Evolutionary conservation across 1,140 invertebrate species (phyloP).

Genomic region (Spodoptera litura): DNA sequence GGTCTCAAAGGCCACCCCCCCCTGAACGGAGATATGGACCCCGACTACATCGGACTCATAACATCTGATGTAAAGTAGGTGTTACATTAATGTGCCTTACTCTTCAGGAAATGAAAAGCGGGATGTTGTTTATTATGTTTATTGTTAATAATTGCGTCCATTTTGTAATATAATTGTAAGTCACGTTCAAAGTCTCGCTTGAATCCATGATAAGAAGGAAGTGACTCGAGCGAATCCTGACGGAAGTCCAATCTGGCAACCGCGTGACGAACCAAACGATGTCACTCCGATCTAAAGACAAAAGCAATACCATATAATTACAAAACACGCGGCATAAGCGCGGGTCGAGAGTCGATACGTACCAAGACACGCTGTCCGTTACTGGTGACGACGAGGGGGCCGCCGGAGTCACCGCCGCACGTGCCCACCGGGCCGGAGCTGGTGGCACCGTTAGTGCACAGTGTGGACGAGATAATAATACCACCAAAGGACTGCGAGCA

Average conservation of each 20-base stretch:
- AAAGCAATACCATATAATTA: neutral
- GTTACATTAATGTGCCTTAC: no score
- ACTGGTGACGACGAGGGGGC: constrained; percentile 72
- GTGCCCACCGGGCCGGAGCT: constrained; percentile 51
- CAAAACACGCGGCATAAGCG: no score
- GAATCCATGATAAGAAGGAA: constrained; percentile 67
- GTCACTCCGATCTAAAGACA: constrained; percentile 55
- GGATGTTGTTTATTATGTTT: no score
- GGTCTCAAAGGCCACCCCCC: no score
- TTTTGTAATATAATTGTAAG: no score
- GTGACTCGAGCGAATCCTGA: constrained; percentile 73
- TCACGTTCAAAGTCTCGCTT: constrained; percentile 35
- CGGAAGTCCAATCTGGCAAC: constrained; percentile 56
- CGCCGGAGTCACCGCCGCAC: constrained; percentile 82
- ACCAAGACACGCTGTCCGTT: constrained; percentile 50
- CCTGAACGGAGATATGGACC: no score
- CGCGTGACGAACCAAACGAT: constrained; percentile 47
- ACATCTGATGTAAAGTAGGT: no score
- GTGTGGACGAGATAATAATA: constrained; percentile 50
- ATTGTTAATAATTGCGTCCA: no score
- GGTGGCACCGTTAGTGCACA: constrained; percentile 55
- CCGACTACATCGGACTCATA: no score
- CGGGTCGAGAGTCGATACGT: neutral
- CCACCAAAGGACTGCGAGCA: constrained; percentile 55
- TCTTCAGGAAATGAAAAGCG: no score